Evolutionary conservation across 2,113 vertebrate species (phyloP).

Genomic region (Cervus canadensis): DNA sequence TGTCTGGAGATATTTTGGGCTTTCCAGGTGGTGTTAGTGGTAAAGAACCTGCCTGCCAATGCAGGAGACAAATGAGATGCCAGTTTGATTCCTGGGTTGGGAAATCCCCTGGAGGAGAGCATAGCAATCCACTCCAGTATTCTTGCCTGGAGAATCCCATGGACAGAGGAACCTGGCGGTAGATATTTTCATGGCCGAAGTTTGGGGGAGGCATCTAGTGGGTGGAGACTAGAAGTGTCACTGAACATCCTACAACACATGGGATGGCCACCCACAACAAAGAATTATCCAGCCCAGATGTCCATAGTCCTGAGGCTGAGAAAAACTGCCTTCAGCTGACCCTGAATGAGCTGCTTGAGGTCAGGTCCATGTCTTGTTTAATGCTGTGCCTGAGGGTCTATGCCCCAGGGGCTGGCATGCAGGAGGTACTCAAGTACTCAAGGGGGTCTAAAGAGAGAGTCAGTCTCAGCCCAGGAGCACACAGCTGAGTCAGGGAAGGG

Average conservation of each 20-base stretch:
- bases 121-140: neutral
- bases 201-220: neutral
- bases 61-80: neutral
- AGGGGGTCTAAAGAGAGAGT: neutral
- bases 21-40: neutral
- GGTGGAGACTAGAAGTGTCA: neutral
- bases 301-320: accelerated
- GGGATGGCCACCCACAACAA: neutral
- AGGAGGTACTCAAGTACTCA: neutral
- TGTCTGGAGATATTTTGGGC: neutral
- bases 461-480: neutral
- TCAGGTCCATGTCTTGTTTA: neutral
- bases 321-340: neutral
- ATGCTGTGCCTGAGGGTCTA: neutral
- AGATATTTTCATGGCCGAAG: neutral
- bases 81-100: neutral
- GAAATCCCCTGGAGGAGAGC: neutral
- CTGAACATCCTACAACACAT: neutral
- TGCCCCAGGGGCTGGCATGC: neutral
- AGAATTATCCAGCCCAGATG: neutral
- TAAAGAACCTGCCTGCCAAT: neutral
- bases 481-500: neutral
- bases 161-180: neutral
- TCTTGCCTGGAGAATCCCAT: neutral
- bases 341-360: neutral